Conservation (phyloP, 2,113 vertebrate species). For the Rostratula benghalensis region DNA sequence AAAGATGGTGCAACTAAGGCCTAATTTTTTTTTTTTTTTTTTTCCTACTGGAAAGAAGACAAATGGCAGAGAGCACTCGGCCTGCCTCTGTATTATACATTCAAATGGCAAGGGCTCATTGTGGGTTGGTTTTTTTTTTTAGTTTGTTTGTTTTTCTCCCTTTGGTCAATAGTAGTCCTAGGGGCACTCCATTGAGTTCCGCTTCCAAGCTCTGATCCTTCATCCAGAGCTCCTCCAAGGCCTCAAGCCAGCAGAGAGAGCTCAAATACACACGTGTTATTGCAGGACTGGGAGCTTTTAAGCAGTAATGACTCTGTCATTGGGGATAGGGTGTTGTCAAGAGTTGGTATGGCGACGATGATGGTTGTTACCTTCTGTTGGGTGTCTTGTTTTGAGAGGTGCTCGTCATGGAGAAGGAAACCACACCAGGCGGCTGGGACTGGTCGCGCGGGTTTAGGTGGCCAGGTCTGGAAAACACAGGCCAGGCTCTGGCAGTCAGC, state of each 20-base stretch:
- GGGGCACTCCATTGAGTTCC: fast-evolving
- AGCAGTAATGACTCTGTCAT: neutral
- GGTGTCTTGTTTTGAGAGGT: neutral
- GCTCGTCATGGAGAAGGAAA: neutral
- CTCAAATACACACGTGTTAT: neutral
- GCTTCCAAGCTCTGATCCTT: neutral
- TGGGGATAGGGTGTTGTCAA: neutral
- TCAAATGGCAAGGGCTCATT: neutral
- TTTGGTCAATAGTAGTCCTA: neutral
- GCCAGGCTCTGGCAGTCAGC: neutral
- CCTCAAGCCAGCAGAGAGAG: neutral
- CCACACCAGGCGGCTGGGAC: neutral
- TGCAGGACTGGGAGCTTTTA: neutral
- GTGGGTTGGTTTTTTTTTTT: too few species aligned
- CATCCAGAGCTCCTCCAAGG: neutral
- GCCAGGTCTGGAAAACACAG: neutral
- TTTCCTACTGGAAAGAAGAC: neutral
- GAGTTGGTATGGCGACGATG: neutral
- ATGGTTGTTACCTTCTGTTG: neutral
- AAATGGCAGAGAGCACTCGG: neutral
- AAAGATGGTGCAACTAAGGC: neutral
- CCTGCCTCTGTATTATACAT: neutral
- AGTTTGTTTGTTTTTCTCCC: neutral
- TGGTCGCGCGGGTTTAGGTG: neutral
- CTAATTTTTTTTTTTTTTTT: neutral